Percentiles rank a stretch among this genome's conserved stretches.
phyloP scores from a whole-genome alignment of 1,140 invertebrate genomes.

The Drosophila persimilis region DNA sequence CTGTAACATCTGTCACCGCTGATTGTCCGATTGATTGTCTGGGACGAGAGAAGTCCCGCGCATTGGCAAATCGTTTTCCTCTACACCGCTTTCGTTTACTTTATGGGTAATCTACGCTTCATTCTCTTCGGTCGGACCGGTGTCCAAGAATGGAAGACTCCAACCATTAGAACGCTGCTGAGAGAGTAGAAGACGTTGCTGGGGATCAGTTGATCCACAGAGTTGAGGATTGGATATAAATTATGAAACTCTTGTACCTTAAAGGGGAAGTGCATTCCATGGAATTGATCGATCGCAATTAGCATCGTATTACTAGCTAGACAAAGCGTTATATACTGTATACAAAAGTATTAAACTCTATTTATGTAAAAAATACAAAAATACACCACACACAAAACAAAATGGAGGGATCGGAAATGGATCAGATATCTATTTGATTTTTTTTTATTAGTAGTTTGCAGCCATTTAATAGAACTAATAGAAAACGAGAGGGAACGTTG shows the following conservation, averaged over 20 bases:
- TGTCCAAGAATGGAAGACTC: slow-evolving; percentile 87
- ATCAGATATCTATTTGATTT: too few species aligned
- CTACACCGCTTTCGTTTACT: slow-evolving; percentile 88
- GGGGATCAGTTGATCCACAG: slow-evolving; percentile 29
- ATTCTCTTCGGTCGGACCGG: slow-evolving; percentile 86
- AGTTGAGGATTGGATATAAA: slow-evolving; percentile 27
- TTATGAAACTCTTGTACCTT: slow-evolving; percentile 68
- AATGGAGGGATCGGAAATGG: too few species aligned
- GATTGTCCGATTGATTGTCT: slow-evolving; percentile 86
- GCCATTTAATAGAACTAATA: too few species aligned
- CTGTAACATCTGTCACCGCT: slow-evolving; percentile 47
- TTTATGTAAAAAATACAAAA: slow-evolving; percentile 23
- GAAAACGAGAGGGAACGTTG: too few species aligned
- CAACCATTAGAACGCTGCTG: slow-evolving; percentile 19
- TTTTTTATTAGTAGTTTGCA: too few species aligned
- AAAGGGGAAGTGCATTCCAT: slow-evolving; percentile 48
- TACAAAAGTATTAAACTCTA: slow-evolving; percentile 17
- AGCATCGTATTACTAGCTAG: slow-evolving; percentile 44
- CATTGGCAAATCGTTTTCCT: slow-evolving; percentile 91
- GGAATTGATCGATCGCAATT: slow-evolving; percentile 66
- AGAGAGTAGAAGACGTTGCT: not conserved
- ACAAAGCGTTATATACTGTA: slow-evolving; percentile 15
- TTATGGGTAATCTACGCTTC: slow-evolving; percentile 88
- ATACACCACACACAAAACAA: too few species aligned
- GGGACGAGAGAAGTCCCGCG: slow-evolving; percentile 85